These are phyloP conservation scores for Tamias sibiricus DNA, from an alignment of 2,113 vertebrate genomes.

Conservation along the genomic window DNA sequence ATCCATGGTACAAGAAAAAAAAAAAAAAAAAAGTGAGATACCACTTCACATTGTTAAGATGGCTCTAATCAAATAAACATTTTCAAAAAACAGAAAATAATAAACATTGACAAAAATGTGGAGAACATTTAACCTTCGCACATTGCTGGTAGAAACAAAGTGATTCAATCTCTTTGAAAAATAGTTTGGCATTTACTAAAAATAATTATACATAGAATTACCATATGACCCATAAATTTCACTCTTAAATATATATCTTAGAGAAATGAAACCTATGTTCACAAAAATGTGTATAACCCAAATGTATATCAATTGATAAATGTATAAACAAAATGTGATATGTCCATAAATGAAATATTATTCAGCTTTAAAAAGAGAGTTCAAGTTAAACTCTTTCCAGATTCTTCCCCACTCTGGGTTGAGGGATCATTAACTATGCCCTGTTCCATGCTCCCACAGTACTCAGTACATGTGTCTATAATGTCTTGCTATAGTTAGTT, in stretches of 20 bases:
- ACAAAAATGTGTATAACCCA: not conserved
- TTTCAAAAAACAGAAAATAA: conserved; percentile 9
- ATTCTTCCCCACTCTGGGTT: not conserved
- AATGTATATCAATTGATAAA: not conserved
- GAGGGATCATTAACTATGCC: not conserved
- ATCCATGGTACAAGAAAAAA: too few species aligned
- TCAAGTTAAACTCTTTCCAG: conserved; percentile 8
- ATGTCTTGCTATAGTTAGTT: not conserved
- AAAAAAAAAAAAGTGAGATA: not conserved
- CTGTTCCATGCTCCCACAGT: not conserved
- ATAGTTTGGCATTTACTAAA: not conserved
- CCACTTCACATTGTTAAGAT: not conserved
- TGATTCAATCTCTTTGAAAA: not conserved
- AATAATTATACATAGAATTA: not conserved
- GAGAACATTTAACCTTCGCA: conserved; percentile 3
- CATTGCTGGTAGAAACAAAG: conserved; percentile 36
- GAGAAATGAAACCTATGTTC: conserved; percentile 22
- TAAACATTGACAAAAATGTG: not conserved
- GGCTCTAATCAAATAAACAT: not conserved
- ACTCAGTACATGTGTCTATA: not conserved
- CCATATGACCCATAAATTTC: not conserved
- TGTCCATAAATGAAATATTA: not conserved
- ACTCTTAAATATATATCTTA: not conserved
- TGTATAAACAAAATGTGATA: not conserved
- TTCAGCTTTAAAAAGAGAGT: not conserved